Base-by-base conservation (phyloP, 2,797 vertebrate species). In the Acipenser ruthenus region DNA sequence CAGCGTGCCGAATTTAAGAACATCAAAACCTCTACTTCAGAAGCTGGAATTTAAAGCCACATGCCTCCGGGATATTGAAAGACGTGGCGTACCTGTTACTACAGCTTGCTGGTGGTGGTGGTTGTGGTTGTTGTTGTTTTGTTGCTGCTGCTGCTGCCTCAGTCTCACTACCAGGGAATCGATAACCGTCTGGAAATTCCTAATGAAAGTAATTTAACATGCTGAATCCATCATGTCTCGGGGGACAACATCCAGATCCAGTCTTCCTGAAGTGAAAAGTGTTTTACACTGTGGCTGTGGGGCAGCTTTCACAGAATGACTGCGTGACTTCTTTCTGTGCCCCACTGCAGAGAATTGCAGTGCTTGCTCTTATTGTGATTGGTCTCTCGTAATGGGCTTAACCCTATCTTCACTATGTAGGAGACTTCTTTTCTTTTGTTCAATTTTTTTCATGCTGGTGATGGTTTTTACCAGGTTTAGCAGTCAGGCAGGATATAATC, bases 291-390 rank as follows among this genome's bases (percentile, higher is more conserved):
- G 55, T 58, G 55, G n/a, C 55, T 58, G 55, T 13, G 11, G 55
- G 12, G 1, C 55, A 58, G 55, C 55, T 58, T 13, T 13, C 12
- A 13, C 55, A 58, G 55, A 15, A 58, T 58, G 55, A 58, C 55
- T 3, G n/a, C n/a, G 6, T 58, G 55, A 88, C 83, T 89, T 88
- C 84, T 86, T 86, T 86, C 91, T 91, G 87, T 88, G 88, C 90
- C 85, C 91, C 85, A 94, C 93, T 94, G 93, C 93, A 87, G 94
- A 93, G 92, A 92, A 93, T 95, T 95, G 94, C 94, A 92, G 93
- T 93, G 92, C 89, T 89, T 84, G 90, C 86, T 87, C 89, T 89
- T 90, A 81, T 92, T 91, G 91, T 93, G 93, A 96, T 98, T 97
- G 94, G 94, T 92, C 88, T 90, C 85, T 86, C 90, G 85, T 93